phyloP scores from a whole-genome alignment of 1,140 invertebrate genomes.

The Nilaparvata lugens region DNA sequence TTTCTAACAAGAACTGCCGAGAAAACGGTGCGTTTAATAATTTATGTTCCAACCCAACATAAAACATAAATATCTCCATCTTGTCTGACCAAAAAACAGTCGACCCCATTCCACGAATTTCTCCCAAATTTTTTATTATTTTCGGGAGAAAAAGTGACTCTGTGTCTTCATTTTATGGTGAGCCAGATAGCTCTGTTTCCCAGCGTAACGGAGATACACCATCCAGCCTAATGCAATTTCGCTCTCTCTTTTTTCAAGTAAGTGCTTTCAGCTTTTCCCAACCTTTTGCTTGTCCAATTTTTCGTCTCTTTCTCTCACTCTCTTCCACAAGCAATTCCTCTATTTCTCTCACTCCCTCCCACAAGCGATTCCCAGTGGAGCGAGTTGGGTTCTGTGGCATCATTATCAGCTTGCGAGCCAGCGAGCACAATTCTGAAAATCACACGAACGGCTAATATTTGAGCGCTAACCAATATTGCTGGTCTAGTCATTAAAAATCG shows the following conservation, averaged over 20 bases:
- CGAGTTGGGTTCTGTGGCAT: not conserved
- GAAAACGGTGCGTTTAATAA: too few species aligned
- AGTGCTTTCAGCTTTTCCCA: not conserved
- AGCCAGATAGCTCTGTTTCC: too few species aligned
- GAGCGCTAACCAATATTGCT: not conserved
- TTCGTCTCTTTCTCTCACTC: too few species aligned
- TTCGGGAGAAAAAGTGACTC: not conserved
- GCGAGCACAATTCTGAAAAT: not conserved
- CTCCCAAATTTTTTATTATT: slow-evolving; percentile 7
- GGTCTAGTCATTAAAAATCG: not conserved
- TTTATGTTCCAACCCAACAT: too few species aligned
- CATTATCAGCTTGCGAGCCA: not conserved
- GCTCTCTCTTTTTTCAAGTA: slow-evolving; percentile 1
- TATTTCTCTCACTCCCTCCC: slow-evolving; percentile 2
- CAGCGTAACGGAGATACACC: too few species aligned
- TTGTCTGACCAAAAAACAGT: not conserved
- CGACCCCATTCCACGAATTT: not conserved
- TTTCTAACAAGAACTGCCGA: too few species aligned
- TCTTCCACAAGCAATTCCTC: too few species aligned
- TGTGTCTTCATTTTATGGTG: slow-evolving; percentile 4
- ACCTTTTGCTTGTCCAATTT: not conserved
- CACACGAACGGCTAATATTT: not conserved
- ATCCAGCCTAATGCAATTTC: not conserved
- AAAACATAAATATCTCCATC: too few species aligned
- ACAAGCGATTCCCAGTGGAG: not conserved